Evolutionary conservation across 2,113 vertebrate species (phyloP).

Genomic region (Sturnus vulgaris): DNA sequence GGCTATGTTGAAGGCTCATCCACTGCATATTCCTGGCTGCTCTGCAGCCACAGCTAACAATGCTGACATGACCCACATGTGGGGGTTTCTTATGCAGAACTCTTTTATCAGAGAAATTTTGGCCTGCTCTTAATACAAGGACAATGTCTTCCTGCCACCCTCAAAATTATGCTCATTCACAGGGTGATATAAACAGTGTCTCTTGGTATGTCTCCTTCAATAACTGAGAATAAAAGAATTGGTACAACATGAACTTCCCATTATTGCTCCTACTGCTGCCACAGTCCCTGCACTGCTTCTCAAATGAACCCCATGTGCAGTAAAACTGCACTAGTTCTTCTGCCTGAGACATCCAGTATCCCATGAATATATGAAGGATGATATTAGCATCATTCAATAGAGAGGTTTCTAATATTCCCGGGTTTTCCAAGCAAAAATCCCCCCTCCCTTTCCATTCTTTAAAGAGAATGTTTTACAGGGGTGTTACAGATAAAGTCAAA

Average conservation of each 20-base stretch:
- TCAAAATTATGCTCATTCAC: not conserved
- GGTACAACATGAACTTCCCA: not conserved
- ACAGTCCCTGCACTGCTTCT: not conserved
- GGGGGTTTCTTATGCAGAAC: not conserved
- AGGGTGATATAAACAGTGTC: not conserved
- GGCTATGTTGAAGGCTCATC: not conserved
- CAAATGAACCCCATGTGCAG: not conserved
- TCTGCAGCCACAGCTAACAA: not conserved
- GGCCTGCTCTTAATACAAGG: not conserved
- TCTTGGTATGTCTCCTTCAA: not conserved
- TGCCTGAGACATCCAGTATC: not conserved
- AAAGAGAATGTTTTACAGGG: not conserved
- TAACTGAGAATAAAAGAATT: not conserved
- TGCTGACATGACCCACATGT: rapidly evolving
- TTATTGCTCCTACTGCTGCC: not conserved
- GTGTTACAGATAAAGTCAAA: not conserved
- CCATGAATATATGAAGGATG: not conserved
- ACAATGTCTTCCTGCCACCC: not conserved
- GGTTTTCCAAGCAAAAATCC: not conserved
- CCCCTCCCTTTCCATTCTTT: not conserved
- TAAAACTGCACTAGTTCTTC: not conserved
- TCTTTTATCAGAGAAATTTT: not conserved
- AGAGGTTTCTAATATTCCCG: not conserved
- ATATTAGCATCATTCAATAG: not conserved
- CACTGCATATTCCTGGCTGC: not conserved